Evolutionary conservation across 30 jellyfish, hydroid and myxozoan species (phyloP).

Genomic region (Turritopsis dohrnii): DNA sequence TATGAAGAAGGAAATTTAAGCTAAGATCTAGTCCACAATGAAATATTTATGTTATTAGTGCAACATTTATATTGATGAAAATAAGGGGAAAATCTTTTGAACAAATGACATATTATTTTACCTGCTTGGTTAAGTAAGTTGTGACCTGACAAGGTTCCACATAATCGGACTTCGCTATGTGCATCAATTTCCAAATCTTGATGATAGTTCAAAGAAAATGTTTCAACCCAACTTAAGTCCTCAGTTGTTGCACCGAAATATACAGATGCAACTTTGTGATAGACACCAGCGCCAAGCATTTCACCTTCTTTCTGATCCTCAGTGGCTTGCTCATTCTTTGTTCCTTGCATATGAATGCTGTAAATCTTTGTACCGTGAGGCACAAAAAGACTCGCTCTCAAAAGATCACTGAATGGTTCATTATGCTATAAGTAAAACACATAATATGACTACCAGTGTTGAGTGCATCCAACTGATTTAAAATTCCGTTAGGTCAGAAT

Average conservation of each 20-base stretch:
- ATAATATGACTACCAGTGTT: not conserved
- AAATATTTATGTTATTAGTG: no score
- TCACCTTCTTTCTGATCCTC: not conserved
- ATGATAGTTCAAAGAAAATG: not conserved
- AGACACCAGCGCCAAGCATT: not conserved
- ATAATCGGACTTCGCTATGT: not conserved
- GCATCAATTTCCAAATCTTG: not conserved
- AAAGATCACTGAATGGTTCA: not conserved
- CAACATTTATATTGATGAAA: no score
- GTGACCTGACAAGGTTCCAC: no score
- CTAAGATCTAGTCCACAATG: no score
- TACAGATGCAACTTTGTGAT: not conserved
- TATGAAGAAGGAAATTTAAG: no score
- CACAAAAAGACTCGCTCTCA: not conserved
- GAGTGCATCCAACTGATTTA: not conserved
- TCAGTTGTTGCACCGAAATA: not conserved
- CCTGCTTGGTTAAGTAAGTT: no score
- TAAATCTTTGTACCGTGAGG: not conserved
- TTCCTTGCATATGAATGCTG: not conserved
- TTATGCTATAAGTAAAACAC: not conserved
- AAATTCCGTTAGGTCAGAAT: no score
- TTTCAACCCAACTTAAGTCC: not conserved
- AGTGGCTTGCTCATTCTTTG: not conserved
- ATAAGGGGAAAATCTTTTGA: no score
- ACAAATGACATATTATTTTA: no score